phyloP scores from a whole-genome alignment of 2,797 vertebrate species.

The Vultur gryphus region DNA sequence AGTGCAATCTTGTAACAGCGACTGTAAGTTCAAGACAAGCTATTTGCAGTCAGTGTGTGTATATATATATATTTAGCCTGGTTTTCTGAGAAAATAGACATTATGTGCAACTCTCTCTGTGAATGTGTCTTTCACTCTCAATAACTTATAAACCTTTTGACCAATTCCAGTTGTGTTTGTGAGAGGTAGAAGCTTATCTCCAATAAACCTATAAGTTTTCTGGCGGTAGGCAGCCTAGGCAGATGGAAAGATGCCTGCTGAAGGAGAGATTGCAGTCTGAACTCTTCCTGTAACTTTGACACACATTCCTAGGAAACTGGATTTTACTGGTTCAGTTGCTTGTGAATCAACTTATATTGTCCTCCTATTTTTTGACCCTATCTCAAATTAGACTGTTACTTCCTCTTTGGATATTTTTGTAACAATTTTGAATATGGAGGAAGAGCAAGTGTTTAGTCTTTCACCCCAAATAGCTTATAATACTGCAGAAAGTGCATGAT shows the following conservation, averaged over 20 bases:
- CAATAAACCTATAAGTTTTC: not conserved
- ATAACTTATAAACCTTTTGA: not conserved
- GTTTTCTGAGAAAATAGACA: not conserved
- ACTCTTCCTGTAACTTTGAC: not conserved
- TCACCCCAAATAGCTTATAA: not conserved
- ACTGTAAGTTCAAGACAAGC: not conserved
- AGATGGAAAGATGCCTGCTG: not conserved
- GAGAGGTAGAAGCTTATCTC: not conserved
- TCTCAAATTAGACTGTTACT: not conserved
- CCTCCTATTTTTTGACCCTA: not conserved
- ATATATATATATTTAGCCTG: not conserved
- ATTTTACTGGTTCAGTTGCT: not conserved
- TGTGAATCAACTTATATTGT: not conserved
- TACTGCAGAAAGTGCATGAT: not conserved
- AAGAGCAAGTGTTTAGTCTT: not conserved
- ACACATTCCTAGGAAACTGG: not conserved
- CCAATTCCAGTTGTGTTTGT: not conserved
- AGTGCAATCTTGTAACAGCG: not conserved
- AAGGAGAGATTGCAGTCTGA: not conserved
- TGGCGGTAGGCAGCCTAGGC: not conserved
- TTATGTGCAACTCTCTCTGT: not conserved
- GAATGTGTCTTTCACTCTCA: not conserved
- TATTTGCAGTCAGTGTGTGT: not conserved
- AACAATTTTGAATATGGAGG: not conserved
- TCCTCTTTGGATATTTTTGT: not conserved